Conservation (phyloP, 2,888 invertebrate genomes). For the Cryptophagus acutangulus region DNA sequence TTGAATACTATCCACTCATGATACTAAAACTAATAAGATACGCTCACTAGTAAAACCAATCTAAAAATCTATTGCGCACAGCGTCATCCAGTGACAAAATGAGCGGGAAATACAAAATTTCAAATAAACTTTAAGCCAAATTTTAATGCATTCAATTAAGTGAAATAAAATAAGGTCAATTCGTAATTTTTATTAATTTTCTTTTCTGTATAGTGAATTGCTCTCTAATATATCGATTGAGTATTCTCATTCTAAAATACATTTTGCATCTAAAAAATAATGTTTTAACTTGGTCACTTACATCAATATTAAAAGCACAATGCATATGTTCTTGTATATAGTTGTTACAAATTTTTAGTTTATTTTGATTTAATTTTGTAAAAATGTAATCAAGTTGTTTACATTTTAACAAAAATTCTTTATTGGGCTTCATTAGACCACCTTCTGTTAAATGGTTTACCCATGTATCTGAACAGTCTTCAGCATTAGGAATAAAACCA, state of each 20-base stretch:
- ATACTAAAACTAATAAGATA: no score
- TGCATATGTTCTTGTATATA: slow-evolving; percentile 1
- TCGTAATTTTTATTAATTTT: no score
- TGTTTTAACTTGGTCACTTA: slow-evolving; percentile 14
- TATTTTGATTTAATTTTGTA: slow-evolving; percentile 15
- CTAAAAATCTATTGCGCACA: no score
- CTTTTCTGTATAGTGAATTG: no score
- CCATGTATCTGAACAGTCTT: slow-evolving; percentile 19
- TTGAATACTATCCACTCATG: no score
- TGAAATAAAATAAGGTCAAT: no score
- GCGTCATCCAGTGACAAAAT: no score
- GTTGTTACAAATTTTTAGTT: slow-evolving; percentile 13
- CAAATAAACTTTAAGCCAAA: no score
- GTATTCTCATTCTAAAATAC: slow-evolving; percentile 16
- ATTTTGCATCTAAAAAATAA: slow-evolving; percentile 19
- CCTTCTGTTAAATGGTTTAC: slow-evolving; percentile 20
- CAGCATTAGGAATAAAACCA: slow-evolving; percentile 17
- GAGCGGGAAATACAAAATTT: no score
- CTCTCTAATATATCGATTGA: no score
- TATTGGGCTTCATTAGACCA: slow-evolving; percentile 18
- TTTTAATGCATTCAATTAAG: no score
- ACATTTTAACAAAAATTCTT: slow-evolving; percentile 17
- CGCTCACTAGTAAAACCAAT: no score
- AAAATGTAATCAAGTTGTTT: slow-evolving; percentile 17
- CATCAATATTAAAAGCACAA: slow-evolving; percentile 7